Evolutionary conservation across 23 tunicate genomes (phyloP), one percentile per base, ranked within the genome.

Genomic region (Trididemnum nubilum): DNA sequence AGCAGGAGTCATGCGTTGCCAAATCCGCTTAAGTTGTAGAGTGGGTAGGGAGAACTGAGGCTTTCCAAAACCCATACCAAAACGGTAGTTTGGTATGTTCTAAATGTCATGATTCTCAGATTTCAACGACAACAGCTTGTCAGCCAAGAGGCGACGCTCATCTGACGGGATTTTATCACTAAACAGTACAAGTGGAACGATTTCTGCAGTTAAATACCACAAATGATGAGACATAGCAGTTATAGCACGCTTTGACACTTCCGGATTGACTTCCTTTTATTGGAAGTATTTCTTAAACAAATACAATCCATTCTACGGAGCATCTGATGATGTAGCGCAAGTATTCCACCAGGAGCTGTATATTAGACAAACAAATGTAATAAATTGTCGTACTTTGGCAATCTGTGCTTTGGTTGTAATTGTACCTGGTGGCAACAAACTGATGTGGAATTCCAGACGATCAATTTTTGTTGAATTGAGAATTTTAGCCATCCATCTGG

Each of bases 101-200:
- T 63, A 26, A 63, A 21, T 63, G 69, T 63, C 69, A 21, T 24
- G 22, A 63, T n/a, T 26, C n/a, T 63, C 28, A 22, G 25, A 24
- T 63, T 63, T 63, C 28, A 63, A 15, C n/a, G 28, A 4, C 28
- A 63, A 63, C 69, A 63, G 69, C 69, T 26, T 63, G 69, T 63
- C 69, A 63, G 69, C 69, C 25, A 63, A 63, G 69, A 15, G 69
- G 69, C 69, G 69, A 63, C 5, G 25, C 69, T 15, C 69, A 63
- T n/a, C 7, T 15, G 5, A 4, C n/a, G 69, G 25, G 69, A 26
- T 63, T 21, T 15, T 7, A 63, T 63, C 69, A 24, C 69, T n/a
- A 63, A 49, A 49, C 25, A 63, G 25, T 63, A 24, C 69, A 63
- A 63, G 69, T 63, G 25, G 69, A 15, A 63, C 69, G 25, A 63